phyloP scores from a whole-genome alignment of 2,888 invertebrate genomes.

The Panopea generosa region DNA sequence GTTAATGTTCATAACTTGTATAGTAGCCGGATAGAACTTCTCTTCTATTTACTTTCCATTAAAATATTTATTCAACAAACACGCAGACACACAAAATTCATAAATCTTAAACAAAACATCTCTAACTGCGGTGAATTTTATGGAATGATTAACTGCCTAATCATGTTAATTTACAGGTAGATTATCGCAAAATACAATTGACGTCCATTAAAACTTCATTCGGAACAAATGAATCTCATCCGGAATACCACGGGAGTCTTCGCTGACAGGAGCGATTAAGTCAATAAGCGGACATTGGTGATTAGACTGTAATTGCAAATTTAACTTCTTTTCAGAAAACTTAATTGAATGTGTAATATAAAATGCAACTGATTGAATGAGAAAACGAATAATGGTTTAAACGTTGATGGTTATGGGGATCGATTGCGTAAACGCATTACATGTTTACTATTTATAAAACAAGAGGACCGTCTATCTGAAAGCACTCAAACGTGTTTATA shows the following conservation, averaged over 20 bases:
- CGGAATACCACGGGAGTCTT: constrained; percentile 13
- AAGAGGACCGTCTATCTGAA: too few species aligned
- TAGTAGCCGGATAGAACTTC: constrained; percentile 7
- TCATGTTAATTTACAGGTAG: constrained; percentile 42
- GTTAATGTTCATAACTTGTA: constrained; percentile 26
- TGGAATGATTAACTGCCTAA: constrained; percentile 39
- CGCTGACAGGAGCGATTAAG: constrained; percentile 14
- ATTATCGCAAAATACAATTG: constrained; percentile 16
- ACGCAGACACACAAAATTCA: constrained; percentile 32
- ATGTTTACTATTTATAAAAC: too few species aligned
- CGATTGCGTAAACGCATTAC: too few species aligned
- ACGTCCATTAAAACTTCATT: constrained; percentile 41
- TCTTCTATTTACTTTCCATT: constrained; percentile 49
- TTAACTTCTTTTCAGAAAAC: constrained; percentile 24
- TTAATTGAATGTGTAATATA: constrained; percentile 21
- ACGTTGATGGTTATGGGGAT: too few species aligned
- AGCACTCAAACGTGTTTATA: too few species aligned
- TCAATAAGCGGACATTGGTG: constrained; percentile 16
- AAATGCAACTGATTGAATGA: not conserved
- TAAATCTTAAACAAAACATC: constrained; percentile 27
- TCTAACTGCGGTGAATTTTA: constrained; percentile 16
- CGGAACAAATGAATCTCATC: constrained; percentile 14
- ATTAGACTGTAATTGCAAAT: constrained; percentile 15
- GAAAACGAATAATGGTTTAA: too few species aligned
- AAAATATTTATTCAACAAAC: constrained; percentile 37